phyloP scores from a whole-genome alignment of 2,113 vertebrate genomes.

The Gulo gulo region DNA sequence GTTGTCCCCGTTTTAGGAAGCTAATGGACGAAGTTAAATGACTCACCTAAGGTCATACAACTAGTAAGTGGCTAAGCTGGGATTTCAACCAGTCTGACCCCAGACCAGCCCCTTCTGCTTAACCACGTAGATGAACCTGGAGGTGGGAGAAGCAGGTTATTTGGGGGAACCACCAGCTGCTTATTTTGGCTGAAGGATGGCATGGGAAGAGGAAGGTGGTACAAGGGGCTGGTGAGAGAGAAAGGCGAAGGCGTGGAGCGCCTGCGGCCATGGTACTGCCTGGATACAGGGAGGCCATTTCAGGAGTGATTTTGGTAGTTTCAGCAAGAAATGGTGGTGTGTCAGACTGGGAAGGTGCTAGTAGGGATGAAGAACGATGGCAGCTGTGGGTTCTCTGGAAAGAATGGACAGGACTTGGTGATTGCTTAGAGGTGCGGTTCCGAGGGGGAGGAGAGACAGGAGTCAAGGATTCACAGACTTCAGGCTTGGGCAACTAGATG shows the following conservation, averaged over 20 bases:
- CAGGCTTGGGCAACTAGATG: background rate
- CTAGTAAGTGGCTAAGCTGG: background rate
- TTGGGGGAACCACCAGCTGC: background rate
- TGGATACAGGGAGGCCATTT: background rate
- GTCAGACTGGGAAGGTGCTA: background rate
- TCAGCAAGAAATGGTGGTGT: background rate
- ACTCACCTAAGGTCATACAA: background rate
- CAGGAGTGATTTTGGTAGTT: background rate
- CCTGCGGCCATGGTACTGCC: background rate
- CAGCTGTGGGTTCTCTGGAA: background rate
- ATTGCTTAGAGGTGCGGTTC: background rate
- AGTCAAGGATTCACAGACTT: background rate
- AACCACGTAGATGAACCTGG: background rate
- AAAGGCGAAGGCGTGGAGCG: rapidly evolving
- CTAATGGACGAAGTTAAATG: background rate
- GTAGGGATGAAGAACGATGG: background rate
- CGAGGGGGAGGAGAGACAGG: background rate
- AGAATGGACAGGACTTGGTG: background rate
- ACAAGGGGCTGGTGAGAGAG: background rate
- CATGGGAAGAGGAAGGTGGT: background rate
- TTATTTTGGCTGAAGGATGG: background rate
- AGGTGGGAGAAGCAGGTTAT: background rate
- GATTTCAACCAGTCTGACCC: background rate
- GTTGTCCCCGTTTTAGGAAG: background rate
- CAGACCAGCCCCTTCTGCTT: background rate